Evolutionary conservation across 1,140 invertebrate species (phyloP).

Genomic region (Euwallacea similis): DNA sequence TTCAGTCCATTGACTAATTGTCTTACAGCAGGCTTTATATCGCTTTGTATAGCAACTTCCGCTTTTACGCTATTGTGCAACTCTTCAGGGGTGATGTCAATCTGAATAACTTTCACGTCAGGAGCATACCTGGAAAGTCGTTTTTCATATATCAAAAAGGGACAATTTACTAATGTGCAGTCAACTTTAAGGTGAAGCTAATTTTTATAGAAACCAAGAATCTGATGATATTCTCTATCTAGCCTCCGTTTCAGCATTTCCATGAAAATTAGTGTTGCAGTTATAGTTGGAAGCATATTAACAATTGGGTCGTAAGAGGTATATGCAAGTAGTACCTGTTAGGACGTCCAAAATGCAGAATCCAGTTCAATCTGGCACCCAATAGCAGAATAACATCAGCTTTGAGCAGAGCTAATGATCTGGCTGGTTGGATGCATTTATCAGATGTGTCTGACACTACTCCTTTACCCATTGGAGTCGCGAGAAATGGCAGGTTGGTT

Average conservation of each 20-base stretch:
- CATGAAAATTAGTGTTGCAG: too few species aligned
- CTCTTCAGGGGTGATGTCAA: constrained; percentile 89
- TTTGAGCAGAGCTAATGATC: constrained; percentile 81
- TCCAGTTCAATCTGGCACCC: constrained; percentile 95
- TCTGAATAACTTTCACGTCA: constrained; percentile 89
- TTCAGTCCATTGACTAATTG: constrained; percentile 56
- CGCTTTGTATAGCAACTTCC: constrained; percentile 48
- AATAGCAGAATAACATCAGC: constrained; percentile 88
- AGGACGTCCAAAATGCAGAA: constrained; percentile 92
- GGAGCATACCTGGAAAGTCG: constrained; percentile 63
- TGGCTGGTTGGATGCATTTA: constrained; percentile 79
- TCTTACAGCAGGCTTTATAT: constrained; percentile 47
- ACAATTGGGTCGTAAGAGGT: too few species aligned
- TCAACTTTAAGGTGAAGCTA: too few species aligned
- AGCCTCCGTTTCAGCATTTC: too few species aligned
- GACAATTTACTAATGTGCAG: too few species aligned
- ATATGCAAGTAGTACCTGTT: constrained; percentile 55
- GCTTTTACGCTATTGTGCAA: constrained; percentile 81
- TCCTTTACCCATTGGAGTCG: constrained; percentile 97
- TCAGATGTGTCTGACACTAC: constrained; percentile 81
- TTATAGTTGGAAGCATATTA: too few species aligned
- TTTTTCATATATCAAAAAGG: background rate
- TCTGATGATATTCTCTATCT: too few species aligned
- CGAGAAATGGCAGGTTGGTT: constrained; percentile 82
- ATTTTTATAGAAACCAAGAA: background rate